phyloP scores from a whole-genome alignment of 2,113 vertebrate species.

The Seriola dumerili region DNA sequence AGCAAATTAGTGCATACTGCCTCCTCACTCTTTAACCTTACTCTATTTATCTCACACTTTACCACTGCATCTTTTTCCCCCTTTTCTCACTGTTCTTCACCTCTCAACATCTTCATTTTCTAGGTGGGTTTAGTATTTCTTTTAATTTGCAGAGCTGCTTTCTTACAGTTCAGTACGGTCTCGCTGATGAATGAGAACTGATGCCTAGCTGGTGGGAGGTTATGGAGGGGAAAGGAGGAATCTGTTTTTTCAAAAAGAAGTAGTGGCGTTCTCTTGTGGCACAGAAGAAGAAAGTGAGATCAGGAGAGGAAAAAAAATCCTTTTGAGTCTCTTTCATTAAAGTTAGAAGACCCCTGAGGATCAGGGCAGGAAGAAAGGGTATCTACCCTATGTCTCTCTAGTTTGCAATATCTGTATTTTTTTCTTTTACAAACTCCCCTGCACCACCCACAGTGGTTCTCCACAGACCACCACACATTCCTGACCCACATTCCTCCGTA shows the following conservation, averaged over 20 bases:
- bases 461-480: constrained; percentile 45
- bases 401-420: constrained; percentile 40
- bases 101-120: constrained; percentile 1
- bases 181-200: constrained; percentile 21
- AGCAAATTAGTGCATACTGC: constrained; percentile 14
- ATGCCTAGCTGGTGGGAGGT: neutral
- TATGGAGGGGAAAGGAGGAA: neutral
- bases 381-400: constrained; percentile 37
- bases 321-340: constrained; percentile 49
- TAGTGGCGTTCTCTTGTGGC: constrained; percentile 24
- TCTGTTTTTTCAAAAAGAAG: constrained; percentile 1
- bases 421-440: constrained; percentile 40
- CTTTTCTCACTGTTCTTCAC: neutral
- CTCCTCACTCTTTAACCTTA: neutral
- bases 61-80: neutral
- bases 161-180: neutral
- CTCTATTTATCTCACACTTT: neutral
- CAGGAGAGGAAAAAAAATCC: neutral
- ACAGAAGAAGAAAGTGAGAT: constrained; percentile 20
- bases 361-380: constrained; percentile 36
- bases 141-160: constrained; percentile 32
- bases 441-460: constrained; percentile 65
- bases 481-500: constrained; percentile 73
- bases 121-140: neutral
- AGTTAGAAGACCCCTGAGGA: constrained; percentile 51